phyloP scores from a whole-genome alignment of 2,888 invertebrate genomes.

The Drosophila robusta region DNA sequence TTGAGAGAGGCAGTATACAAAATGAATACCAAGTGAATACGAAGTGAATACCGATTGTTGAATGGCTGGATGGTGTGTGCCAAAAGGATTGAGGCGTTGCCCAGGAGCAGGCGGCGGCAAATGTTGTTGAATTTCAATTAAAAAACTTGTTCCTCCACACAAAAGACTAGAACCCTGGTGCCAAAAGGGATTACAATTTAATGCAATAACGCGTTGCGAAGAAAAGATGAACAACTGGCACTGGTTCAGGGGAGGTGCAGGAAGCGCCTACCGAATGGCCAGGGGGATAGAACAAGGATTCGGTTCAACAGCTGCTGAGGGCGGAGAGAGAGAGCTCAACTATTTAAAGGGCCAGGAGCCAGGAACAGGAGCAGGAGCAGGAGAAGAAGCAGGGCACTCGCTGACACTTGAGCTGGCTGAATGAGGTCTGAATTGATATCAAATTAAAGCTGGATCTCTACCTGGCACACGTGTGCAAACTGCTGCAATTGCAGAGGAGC shows the following conservation, averaged over 20 bases:
- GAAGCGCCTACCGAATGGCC: conserved; percentile 80
- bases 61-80: conserved; percentile 67
- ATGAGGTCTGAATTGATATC: conserved; percentile 67
- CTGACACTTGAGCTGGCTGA: conserved; percentile 71
- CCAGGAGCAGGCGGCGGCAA: conserved; percentile 53
- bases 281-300: conserved; percentile 16
- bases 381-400: conserved; percentile 42
- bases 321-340: conserved; percentile 27
- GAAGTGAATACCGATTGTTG: conserved; percentile 30
- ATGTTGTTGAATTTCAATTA: conserved; percentile 74
- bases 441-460: conserved; percentile 58
- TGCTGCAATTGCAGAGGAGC: conserved; percentile 33
- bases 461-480: conserved; percentile 68
- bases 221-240: conserved; percentile 42
- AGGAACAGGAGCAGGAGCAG: conserved; percentile 11
- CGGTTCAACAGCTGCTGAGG: conserved; percentile 52
- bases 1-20: conserved; percentile 46
- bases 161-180: conserved; percentile 31
- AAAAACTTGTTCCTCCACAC: conserved; percentile 65
- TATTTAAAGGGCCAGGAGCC: background rate
- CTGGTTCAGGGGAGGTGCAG: conserved; percentile 78
- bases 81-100: conserved; percentile 76
- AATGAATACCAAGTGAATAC: conserved; percentile 63
- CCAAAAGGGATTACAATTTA: conserved; percentile 75
- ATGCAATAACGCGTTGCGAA: conserved; percentile 75